A percentile compares a stretch with the other conserved stretches of the same genome.
Conservation (phyloP, 2,113 vertebrate species). For the Prolemur simus region DNA sequence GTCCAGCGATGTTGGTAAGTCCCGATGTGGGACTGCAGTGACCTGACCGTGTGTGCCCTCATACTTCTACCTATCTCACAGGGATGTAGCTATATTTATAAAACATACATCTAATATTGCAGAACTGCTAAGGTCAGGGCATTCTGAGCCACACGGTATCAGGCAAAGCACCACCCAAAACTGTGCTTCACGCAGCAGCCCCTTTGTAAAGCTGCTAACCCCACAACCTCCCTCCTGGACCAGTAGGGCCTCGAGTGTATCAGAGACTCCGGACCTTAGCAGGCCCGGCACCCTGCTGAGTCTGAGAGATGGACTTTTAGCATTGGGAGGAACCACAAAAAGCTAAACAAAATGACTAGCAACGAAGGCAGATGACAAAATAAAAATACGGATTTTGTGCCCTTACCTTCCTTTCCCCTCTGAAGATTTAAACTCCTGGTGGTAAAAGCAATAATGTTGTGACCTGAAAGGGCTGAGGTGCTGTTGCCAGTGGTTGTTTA, state of each 20-base stretch:
- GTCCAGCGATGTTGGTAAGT: neutral
- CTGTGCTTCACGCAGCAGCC: neutral
- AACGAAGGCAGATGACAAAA: neutral
- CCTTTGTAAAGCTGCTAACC: conserved; percentile 35
- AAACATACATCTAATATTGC: conserved; percentile 51
- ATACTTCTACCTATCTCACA: neutral
- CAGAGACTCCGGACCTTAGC: neutral
- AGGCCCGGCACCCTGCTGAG: neutral
- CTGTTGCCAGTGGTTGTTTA: conserved; percentile 14
- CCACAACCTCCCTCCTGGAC: neutral
- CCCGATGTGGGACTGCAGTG: neutral
- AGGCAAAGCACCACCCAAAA: conserved; percentile 55
- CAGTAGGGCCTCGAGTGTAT: neutral
- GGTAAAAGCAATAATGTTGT: conserved; percentile 48
- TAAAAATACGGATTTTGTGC: neutral
- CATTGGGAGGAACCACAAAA: neutral
- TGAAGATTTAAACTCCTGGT: conserved; percentile 53
- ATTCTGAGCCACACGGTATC: neutral
- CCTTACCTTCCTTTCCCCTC: neutral
- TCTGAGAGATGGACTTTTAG: neutral
- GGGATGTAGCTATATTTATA: conserved; percentile 46
- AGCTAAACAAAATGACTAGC: neutral
- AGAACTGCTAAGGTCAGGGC: conserved; percentile 56
- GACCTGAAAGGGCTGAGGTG: conserved; percentile 43
- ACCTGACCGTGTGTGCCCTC: conserved; percentile 31